Conservation (phyloP, 2,888 invertebrate genomes). For the Drosophila austrosaltans region DNA sequence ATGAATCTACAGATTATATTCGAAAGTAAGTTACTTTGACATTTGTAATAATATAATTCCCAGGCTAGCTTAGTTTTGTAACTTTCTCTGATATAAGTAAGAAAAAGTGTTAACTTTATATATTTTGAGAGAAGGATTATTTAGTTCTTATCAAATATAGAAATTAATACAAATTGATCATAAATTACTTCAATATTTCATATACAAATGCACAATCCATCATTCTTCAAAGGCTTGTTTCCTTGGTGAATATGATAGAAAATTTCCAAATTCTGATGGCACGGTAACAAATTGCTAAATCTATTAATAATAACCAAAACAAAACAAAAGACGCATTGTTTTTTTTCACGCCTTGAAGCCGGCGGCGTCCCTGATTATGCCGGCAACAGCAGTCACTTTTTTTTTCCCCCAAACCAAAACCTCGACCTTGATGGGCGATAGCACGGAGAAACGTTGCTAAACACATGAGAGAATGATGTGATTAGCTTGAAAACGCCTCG, state of each 20-base stretch:
- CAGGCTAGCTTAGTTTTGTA: background rate
- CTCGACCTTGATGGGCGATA: slow-evolving; percentile 66
- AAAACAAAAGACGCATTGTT: slow-evolving; percentile 52
- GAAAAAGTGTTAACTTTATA: too few species aligned
- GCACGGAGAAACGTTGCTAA: slow-evolving; percentile 34
- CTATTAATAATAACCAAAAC: slow-evolving; percentile 61
- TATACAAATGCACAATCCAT: background rate
- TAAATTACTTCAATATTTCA: background rate
- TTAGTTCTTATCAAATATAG: too few species aligned
- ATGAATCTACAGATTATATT: background rate
- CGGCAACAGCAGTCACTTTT: slow-evolving; percentile 48
- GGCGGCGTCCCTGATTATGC: slow-evolving; percentile 34
- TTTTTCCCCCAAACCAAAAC: slow-evolving; percentile 29
- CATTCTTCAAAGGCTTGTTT: background rate
- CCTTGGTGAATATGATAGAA: background rate
- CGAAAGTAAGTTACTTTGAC: background rate
- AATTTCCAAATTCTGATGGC: slow-evolving; percentile 3
- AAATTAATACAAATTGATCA: background rate
- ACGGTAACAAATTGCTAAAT: slow-evolving; percentile 46
- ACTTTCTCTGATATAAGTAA: too few species aligned
- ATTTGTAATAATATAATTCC: background rate
- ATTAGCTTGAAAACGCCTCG: slow-evolving; percentile 58
- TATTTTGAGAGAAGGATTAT: too few species aligned
- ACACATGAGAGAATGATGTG: slow-evolving; percentile 64
- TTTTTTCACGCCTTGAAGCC: slow-evolving; percentile 14